phyloP scores from a whole-genome alignment of 2,797 vertebrate genomes.

The Characodon lateralis region DNA sequence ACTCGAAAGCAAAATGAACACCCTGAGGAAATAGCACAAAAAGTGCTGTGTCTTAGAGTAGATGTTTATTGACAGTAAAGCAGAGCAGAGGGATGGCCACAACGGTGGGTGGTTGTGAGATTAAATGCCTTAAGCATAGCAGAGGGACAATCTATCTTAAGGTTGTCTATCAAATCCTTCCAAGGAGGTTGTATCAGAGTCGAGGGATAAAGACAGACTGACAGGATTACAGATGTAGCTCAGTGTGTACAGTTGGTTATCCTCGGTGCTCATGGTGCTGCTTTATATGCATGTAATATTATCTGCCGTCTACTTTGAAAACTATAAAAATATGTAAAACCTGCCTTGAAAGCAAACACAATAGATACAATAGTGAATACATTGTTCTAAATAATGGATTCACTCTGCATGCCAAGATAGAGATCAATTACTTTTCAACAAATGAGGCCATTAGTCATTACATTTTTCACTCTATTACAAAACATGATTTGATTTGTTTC shows the following conservation, averaged over 20 bases:
- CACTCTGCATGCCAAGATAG: constrained; percentile 15
- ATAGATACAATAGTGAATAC: constrained; percentile 14
- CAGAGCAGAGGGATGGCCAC: constrained; percentile 22
- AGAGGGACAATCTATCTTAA: constrained; percentile 15
- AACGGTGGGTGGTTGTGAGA: constrained; percentile 34
- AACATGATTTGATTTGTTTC: constrained; percentile 18
- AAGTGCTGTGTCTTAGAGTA: constrained; percentile 13
- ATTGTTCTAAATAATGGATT: constrained; percentile 53
- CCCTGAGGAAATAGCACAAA: constrained; percentile 34
- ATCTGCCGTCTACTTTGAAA: neutral
- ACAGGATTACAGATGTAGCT: neutral
- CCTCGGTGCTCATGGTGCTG: neutral
- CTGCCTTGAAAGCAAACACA: constrained; percentile 8
- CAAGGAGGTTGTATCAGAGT: constrained; percentile 2
- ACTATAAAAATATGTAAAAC: neutral
- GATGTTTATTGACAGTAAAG: constrained; percentile 22
- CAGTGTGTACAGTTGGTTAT: neutral
- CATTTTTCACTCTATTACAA: constrained; percentile 17
- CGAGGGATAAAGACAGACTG: neutral
- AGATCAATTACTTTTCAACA: constrained; percentile 54
- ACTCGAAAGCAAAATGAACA: constrained; percentile 44
- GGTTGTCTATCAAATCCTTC: constrained; percentile 23
- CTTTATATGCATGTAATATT: neutral
- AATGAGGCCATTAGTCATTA: constrained; percentile 26
- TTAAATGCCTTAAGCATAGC: constrained; percentile 32